Percentiles rank a stretch among this genome's conserved stretches.
Evolutionary conservation across 2,888 invertebrate genomes (phyloP).

Genomic region (Odontothrips loti): DNA sequence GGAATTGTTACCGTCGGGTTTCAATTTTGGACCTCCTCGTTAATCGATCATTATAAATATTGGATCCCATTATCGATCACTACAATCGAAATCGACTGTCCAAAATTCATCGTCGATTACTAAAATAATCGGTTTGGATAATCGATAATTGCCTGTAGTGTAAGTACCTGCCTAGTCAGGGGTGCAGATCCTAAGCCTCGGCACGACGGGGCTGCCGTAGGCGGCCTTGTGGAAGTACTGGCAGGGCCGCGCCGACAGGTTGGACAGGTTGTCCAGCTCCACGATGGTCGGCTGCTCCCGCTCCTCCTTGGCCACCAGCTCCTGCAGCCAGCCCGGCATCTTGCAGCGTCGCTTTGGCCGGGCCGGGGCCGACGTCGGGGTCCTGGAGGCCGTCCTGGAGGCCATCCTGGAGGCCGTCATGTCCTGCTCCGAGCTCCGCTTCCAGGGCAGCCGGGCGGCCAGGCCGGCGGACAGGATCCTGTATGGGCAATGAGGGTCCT

Average conservation of each 20-base stretch:
- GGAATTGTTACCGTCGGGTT: no score
- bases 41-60: no score
- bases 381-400: not conserved
- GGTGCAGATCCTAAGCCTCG: not conserved
- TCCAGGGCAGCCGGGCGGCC: not conserved
- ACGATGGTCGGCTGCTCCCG: not conserved
- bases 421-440: not conserved
- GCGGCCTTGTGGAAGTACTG: constrained; percentile 12
- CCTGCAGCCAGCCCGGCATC: not conserved
- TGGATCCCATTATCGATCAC: no score
- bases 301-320: not conserved
- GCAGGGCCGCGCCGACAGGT: not conserved
- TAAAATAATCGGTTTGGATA: no score
- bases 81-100: no score
- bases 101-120: no score
- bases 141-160: no score
- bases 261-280: not conserved
- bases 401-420: not conserved
- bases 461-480: not conserved
- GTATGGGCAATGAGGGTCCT: not conserved
- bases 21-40: no score
- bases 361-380: not conserved
- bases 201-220: not conserved
- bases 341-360: not conserved
- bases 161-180: not conserved